Conservation (phyloP, 1,140 invertebrate species). For the Saccostrea echinata region DNA sequence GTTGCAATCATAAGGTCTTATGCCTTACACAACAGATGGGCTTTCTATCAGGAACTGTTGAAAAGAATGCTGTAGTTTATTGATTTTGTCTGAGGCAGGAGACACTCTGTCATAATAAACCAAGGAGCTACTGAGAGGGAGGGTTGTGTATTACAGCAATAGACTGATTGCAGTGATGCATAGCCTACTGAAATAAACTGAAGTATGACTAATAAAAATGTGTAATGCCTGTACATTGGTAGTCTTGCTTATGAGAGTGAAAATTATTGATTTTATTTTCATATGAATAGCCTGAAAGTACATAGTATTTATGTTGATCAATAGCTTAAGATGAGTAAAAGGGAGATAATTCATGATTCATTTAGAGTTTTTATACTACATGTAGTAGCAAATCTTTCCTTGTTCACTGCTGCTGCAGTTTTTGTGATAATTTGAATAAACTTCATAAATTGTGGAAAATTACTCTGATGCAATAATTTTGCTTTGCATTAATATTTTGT, state of each 20-base stretch:
- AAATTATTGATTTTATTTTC: too few species aligned
- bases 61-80: conserved; percentile 2
- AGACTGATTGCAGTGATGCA: background rate
- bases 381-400: too few species aligned
- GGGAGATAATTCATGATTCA: too few species aligned
- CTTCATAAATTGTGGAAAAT: too few species aligned
- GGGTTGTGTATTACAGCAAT: background rate
- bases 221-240: background rate
- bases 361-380: too few species aligned
- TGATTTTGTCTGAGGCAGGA: conserved; percentile 26
- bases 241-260: background rate
- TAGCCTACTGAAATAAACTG: background rate
- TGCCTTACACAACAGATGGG: conserved; percentile 5
- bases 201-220: background rate
- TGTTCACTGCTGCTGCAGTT: too few species aligned
- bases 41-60: background rate
- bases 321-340: too few species aligned
- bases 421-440: too few species aligned
- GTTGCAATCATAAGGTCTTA: background rate
- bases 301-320: too few species aligned
- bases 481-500: too few species aligned
- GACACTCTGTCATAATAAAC: conserved; percentile 24
- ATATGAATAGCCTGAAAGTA: too few species aligned
- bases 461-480: too few species aligned
- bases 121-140: background rate